Percentiles rank a stretch among this genome's conserved stretches.
These are phyloP conservation scores for Dione vanillae DNA, from an alignment of 2,888 invertebrate species.

Conservation along the genomic window DNA sequence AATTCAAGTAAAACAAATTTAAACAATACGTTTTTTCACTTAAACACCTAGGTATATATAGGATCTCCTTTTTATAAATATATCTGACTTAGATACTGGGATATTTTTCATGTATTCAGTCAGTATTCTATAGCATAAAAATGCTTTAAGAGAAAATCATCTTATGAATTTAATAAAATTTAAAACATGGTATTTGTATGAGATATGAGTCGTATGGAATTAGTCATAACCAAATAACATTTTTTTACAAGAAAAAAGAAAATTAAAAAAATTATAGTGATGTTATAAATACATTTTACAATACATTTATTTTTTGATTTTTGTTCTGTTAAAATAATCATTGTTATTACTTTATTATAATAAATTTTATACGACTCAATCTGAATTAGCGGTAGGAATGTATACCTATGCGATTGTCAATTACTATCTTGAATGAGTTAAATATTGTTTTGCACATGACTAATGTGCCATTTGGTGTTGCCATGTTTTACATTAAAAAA, in stretches of 20 bases:
- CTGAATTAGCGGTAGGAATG: slow-evolving; percentile 61
- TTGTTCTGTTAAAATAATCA: background rate
- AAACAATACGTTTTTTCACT: too few relatives aligned
- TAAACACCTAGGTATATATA: too few relatives aligned
- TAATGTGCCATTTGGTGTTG: slow-evolving; percentile 31
- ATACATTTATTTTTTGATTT: background rate
- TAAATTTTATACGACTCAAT: slow-evolving; percentile 6
- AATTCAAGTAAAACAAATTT: too few relatives aligned
- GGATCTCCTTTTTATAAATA: background rate
- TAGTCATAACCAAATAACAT: background rate
- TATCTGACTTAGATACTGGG: slow-evolving; percentile 28
- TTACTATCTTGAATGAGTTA: slow-evolving; percentile 69
- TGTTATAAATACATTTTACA: background rate
- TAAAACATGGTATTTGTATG: slow-evolving; percentile 72
- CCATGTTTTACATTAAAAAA: slow-evolving; percentile 9
- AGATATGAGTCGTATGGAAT: slow-evolving; percentile 48
- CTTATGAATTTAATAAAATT: slow-evolving; percentile 81
- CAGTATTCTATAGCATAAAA: slow-evolving; percentile 67
- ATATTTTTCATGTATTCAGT: slow-evolving; percentile 26
- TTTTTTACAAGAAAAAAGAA: background rate
- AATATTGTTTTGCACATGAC: slow-evolving; percentile 43
- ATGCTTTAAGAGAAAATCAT: slow-evolving; percentile 81
- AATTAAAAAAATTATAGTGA: background rate
- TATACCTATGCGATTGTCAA: slow-evolving; percentile 73
- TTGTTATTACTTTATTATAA: background rate